Percentiles rank a stretch among this genome's conserved stretches.
Evolutionary conservation across 2,113 vertebrate species (phyloP).

Genomic region (human): GRCh38 chr11:110954001-110954500

Average conservation of each 20-base stretch:
- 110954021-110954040: neutral
- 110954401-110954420: neutral
- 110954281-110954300: neutral
- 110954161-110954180: constrained; percentile 1
- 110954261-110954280: neutral
- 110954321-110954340: neutral
- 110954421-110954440: neutral
- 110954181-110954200: neutral
- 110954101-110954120: neutral
- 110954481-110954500: neutral
- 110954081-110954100: neutral
- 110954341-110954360: neutral
- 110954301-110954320: neutral
- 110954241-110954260: neutral
- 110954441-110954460: no score
- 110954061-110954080: neutral
- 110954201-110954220: neutral
- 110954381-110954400: neutral
- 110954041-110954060: neutral
- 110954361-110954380: neutral
- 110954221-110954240: neutral
- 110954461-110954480: neutral
- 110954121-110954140: neutral
- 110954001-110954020: neutral
- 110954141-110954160: neutral